Conservation (phyloP, 2,797 vertebrate species). For the Synaphobranchus kaupii region DNA sequence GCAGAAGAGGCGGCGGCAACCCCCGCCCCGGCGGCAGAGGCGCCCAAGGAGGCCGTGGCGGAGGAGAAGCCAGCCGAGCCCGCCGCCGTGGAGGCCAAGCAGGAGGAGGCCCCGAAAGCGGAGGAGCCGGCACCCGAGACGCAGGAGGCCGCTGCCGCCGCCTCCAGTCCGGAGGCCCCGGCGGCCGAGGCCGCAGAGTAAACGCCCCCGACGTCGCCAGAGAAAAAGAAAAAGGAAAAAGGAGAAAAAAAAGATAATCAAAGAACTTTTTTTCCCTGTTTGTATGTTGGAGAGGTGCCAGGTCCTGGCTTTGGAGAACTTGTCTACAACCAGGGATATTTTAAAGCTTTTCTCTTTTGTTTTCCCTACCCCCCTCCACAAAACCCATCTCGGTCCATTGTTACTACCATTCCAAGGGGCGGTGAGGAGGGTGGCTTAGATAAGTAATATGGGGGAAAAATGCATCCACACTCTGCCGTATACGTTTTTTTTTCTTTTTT, state of each 20-base stretch:
- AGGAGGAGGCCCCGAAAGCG: constrained; percentile 72
- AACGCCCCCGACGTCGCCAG: constrained; percentile 4
- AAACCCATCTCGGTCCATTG: constrained; percentile 82
- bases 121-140: constrained; percentile 73
- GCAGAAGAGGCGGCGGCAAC: constrained; percentile 38
- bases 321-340: constrained; percentile 90
- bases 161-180: constrained; percentile 77
- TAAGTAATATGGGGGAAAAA: constrained; percentile 56
- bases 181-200: constrained; percentile 78
- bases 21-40: constrained; percentile 44
- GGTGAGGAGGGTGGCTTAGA: constrained; percentile 72
- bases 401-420: constrained; percentile 82
- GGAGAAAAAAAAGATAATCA: constrained; percentile 70
- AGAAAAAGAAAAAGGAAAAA: constrained; percentile 34
- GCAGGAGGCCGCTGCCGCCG: constrained; percentile 67
- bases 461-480: constrained; percentile 73
- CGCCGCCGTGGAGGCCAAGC: constrained; percentile 58
- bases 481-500: constrained; percentile 73
- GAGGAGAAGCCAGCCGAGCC: constrained; percentile 59
- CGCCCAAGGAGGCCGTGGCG: constrained; percentile 51
- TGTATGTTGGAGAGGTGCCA: constrained; percentile 89
- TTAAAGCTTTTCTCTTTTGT: constrained; percentile 79
- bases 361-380: constrained; percentile 64
- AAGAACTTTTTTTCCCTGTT: constrained; percentile 85
- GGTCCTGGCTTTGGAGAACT: constrained; percentile 88